Percentiles rank a stretch among this genome's conserved stretches.
phyloP scores from a whole-genome alignment of 2,888 invertebrate species.

The Apamea sordens region DNA sequence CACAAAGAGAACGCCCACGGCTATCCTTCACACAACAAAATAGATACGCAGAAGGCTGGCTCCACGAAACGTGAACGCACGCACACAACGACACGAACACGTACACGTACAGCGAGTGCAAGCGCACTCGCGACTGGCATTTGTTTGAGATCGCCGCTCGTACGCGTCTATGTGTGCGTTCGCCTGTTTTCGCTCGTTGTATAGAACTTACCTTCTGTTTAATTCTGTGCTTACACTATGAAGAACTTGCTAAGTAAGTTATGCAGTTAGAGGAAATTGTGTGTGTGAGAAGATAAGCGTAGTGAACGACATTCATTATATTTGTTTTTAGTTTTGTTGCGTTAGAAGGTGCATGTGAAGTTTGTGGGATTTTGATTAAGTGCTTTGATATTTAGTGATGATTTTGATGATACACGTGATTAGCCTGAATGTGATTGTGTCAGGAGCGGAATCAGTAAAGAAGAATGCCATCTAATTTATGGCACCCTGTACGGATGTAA shows the following conservation, averaged over 20 bases:
- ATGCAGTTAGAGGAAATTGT: slow-evolving; percentile 46
- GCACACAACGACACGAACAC: background rate
- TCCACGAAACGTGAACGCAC: background rate
- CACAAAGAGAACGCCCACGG: slow-evolving; percentile 51
- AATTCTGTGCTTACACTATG: background rate
- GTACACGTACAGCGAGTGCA: background rate
- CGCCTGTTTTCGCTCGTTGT: background rate
- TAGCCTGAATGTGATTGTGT: background rate
- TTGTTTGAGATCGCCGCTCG: background rate
- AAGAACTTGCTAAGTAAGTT: slow-evolving; percentile 59
- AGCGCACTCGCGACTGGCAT: background rate
- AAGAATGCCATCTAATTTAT: too few species aligned
- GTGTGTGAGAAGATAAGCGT: slow-evolving; percentile 24
- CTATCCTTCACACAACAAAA: background rate
- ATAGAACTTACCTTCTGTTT: background rate
- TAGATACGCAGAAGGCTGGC: background rate
- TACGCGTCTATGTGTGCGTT: background rate
- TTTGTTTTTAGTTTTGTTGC: slow-evolving; percentile 33
- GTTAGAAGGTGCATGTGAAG: background rate
- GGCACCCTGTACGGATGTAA: too few species aligned
- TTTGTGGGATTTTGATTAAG: background rate
- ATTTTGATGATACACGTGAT: background rate
- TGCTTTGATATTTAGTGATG: background rate
- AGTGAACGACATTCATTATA: slow-evolving; percentile 38
- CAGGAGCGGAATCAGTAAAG: background rate